Evolutionary conservation across 1,140 invertebrate genomes (phyloP).

Genomic region (Cryptotermes secundus): DNA sequence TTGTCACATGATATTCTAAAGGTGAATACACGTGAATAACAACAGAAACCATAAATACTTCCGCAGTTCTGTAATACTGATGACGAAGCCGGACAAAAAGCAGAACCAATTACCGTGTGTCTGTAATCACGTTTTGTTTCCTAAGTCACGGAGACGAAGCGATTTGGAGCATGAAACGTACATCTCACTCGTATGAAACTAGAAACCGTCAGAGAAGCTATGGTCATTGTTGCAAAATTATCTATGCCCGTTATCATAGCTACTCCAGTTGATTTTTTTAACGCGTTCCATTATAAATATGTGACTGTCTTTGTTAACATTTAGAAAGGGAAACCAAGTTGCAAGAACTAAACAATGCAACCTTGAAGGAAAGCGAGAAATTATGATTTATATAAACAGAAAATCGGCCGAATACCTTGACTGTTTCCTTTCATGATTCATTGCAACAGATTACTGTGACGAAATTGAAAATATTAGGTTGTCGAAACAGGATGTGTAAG

Average conservation of each 20-base stretch:
- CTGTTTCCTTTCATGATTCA: neutral
- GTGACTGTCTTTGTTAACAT: neutral
- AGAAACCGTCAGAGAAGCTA: neutral
- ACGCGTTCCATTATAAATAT: neutral
- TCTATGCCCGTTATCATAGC: neutral
- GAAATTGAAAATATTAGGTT: neutral
- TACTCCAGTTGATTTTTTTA: neutral
- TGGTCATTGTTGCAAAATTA: neutral
- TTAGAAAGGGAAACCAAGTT: neutral
- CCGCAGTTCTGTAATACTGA: neutral
- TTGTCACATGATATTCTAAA: neutral
- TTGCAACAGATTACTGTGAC: neutral
- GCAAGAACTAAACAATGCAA: neutral
- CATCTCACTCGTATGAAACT: neutral
- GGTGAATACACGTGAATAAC: neutral
- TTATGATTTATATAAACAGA: neutral
- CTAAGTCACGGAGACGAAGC: neutral
- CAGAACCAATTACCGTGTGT: neutral
- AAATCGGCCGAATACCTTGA: neutral
- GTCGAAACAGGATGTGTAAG: neutral
- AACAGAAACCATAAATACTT: neutral
- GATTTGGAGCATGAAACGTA: neutral
- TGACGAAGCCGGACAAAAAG: neutral
- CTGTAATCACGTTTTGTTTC: neutral
- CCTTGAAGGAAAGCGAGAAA: constrained; percentile 18